These are phyloP conservation scores for Bombus picipes DNA, from an alignment of 1,140 invertebrate genomes.

Conservation along the genomic window DNA sequence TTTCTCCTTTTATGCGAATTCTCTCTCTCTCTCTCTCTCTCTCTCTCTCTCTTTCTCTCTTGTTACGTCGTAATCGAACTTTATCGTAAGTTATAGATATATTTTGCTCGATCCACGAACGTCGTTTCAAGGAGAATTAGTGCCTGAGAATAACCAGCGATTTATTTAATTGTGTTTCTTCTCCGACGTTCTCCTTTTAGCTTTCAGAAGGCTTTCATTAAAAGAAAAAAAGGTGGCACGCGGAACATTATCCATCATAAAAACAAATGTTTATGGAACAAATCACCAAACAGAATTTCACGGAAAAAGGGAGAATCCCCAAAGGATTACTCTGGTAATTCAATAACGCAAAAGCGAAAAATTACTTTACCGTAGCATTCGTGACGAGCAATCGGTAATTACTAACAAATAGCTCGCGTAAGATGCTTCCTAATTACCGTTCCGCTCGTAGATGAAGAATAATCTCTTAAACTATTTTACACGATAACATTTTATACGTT, in stretches of 20 bases:
- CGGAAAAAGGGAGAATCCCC: background rate
- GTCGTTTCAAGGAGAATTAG: background rate
- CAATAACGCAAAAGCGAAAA: background rate
- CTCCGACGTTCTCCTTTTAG: background rate
- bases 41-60: background rate
- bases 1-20: background rate
- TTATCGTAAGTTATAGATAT: slow-evolving; percentile 19
- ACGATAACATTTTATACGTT: slow-evolving; percentile 8
- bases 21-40: background rate
- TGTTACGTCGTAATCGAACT: background rate
- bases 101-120: background rate
- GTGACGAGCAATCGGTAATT: slow-evolving; percentile 3
- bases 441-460: background rate
- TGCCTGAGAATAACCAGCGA: background rate
- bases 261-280: no score
- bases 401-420: background rate
- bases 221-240: background rate
- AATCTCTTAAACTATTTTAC: slow-evolving; percentile 27
- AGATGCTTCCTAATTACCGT: slow-evolving; percentile 19
- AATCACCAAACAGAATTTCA: background rate
- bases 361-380: slow-evolving; percentile 7
- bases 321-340: background rate
- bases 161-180: background rate
- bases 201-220: no score
- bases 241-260: no score